phyloP scores from a whole-genome alignment of 2,888 invertebrate species.

The Oithona nana region DNA sequence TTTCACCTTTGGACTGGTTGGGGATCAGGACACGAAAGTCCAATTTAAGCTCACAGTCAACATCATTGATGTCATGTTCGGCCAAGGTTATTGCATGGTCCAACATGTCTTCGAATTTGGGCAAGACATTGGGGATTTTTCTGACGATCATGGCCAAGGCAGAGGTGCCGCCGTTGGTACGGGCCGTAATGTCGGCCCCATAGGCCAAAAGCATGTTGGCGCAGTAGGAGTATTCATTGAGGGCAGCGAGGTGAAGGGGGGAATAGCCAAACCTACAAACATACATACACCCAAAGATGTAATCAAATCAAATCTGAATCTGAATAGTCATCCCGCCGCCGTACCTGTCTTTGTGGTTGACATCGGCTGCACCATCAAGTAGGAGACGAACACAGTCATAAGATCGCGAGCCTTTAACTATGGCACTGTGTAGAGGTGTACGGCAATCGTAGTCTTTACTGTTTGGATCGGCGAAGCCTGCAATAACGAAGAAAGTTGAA shows the following conservation, averaged over 20 bases:
- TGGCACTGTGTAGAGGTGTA: conserved; percentile 58
- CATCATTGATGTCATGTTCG: conserved; percentile 65
- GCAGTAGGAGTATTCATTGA: conserved; percentile 58
- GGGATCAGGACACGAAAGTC: conserved; percentile 53
- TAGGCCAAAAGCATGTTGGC: conserved; percentile 50
- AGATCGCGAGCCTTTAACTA: conserved; percentile 50
- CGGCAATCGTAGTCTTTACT: conserved; percentile 50
- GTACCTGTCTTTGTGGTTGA: conserved; percentile 37
- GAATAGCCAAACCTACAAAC: conserved; percentile 58
- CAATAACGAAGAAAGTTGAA: too few relatives aligned
- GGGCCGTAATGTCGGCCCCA: conserved; percentile 62
- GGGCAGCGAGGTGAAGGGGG: conserved; percentile 57
- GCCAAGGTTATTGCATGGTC: conserved; percentile 57
- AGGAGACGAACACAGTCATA: conserved; percentile 48
- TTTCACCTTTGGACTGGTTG: conserved; percentile 45
- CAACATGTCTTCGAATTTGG: conserved; percentile 49
- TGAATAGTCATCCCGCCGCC: not conserved
- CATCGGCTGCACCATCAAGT: conserved; percentile 44
- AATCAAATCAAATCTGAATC: not conserved
- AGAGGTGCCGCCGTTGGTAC: conserved; percentile 59
- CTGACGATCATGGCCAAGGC: conserved; percentile 60
- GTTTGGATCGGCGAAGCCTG: conserved; percentile 47
- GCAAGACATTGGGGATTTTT: conserved; percentile 61
- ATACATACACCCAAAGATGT: not conserved
- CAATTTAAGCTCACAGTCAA: conserved; percentile 58